These are phyloP conservation scores for Crotalus tigris DNA, from an alignment of 2,113 vertebrate species.

Conservation along the genomic window DNA sequence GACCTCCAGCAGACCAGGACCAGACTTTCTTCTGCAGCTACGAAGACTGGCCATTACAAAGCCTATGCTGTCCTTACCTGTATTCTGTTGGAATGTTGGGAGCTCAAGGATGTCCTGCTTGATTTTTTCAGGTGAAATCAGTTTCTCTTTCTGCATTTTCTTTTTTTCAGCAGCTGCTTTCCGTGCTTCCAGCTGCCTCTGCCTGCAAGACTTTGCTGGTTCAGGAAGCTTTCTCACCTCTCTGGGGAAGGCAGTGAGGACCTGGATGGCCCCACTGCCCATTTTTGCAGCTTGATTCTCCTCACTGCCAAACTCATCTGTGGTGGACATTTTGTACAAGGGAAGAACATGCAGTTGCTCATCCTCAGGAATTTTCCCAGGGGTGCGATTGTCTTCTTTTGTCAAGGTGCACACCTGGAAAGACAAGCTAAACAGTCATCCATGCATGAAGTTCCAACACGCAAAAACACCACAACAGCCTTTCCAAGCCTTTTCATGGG, in stretches of 20 bases:
- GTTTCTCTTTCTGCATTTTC: conserved; percentile 87
- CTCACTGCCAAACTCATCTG: conserved; percentile 90
- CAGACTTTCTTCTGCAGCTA: background rate
- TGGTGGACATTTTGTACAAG: conserved; percentile 86
- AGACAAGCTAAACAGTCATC: background rate
- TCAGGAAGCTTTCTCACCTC: conserved; percentile 93
- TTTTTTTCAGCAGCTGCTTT: conserved; percentile 91
- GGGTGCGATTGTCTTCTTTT: conserved; percentile 93
- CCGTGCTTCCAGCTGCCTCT: conserved; percentile 89
- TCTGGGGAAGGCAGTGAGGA: conserved; percentile 87
- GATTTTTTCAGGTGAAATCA: conserved; percentile 85
- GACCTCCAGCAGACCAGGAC: background rate
- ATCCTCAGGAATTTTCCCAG: conserved; percentile 85
- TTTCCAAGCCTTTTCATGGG: background rate
- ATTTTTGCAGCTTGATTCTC: conserved; percentile 90
- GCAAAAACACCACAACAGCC: background rate
- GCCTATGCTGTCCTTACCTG: conserved; percentile 52
- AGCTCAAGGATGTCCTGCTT: conserved; percentile 75
- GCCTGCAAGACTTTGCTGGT: conserved; percentile 94
- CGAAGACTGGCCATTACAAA: background rate
- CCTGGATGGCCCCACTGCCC: conserved; percentile 89
- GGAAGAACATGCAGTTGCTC: conserved; percentile 96
- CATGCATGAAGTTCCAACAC: background rate
- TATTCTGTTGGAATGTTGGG: conserved; percentile 59
- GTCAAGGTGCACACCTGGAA: conserved; percentile 93